A percentile compares a stretch with the other conserved stretches of the same genome.
Evolutionary conservation across 2,888 invertebrate genomes (phyloP).

Genomic region (Arge pagana): DNA sequence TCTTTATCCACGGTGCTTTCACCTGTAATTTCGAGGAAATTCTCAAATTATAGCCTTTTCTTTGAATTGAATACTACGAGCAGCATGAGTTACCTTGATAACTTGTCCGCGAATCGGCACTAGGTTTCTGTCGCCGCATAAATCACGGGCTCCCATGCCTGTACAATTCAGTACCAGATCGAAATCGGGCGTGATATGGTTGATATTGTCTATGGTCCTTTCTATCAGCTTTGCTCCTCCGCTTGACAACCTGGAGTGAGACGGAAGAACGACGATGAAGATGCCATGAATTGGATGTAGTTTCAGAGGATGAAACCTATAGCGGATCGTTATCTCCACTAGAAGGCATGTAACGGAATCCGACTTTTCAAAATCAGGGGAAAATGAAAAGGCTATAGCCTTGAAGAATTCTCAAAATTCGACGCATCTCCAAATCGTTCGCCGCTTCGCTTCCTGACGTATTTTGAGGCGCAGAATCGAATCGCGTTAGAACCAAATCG

Average conservation of each 20-base stretch:
- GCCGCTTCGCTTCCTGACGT: too few species aligned
- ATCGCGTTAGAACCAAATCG: too few species aligned
- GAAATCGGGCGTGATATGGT: conserved; percentile 64
- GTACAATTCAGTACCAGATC: conserved; percentile 85
- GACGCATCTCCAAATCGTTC: too few species aligned
- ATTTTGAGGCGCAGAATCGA: too few species aligned
- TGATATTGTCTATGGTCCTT: conserved; percentile 65
- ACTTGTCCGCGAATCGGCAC: conserved; percentile 86
- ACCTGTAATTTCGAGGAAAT: conserved; percentile 61
- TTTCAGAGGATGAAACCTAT: conserved; percentile 6
- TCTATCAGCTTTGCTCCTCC: conserved; percentile 68
- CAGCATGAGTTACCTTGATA: conserved; percentile 72
- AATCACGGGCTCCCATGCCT: conserved; percentile 78
- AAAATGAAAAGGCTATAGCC: too few species aligned
- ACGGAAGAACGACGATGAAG: not conserved
- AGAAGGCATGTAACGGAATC: conserved; percentile 1
- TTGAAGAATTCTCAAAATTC: too few species aligned
- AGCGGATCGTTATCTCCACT: conserved; percentile 4
- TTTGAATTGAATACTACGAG: too few species aligned
- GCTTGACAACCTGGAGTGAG: conserved; percentile 60
- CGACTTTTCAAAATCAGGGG: too few species aligned
- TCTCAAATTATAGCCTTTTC: too few species aligned
- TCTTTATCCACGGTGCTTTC: conserved; percentile 87
- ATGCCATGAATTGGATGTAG: too few species aligned
- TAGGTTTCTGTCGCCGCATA: conserved; percentile 76